A percentile compares a stretch with the other conserved stretches of the same genome.
Evolutionary conservation across 2,113 vertebrate species (phyloP).

Genomic region (Fulica atra): DNA sequence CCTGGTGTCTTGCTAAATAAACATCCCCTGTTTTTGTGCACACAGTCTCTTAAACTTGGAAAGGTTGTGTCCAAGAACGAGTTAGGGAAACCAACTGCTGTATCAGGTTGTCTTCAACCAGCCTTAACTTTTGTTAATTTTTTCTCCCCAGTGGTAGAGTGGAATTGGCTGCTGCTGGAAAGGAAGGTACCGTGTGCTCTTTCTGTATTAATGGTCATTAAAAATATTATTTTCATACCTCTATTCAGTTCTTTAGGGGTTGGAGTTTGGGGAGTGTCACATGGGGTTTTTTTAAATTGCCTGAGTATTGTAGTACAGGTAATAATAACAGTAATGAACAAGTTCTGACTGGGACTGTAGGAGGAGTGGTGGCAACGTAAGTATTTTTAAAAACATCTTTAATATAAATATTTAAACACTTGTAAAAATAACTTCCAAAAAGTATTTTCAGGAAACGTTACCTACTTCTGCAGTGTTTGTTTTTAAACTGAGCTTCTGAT

Average conservation of each 20-base stretch:
- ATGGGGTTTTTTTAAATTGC: neutral
- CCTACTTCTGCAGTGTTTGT: neutral
- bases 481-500: fast-evolving
- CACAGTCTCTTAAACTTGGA: conserved; percentile 3
- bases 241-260: neutral
- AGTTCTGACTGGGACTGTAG: fast-evolving
- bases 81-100: neutral
- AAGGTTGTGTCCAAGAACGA: neutral
- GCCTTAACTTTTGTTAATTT: conserved; percentile 21
- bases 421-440: neutral
- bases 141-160: neutral
- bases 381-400: neutral
- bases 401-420: neutral
- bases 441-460: fast-evolving
- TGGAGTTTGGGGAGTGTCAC: neutral
- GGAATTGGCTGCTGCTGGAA: conserved; percentile 15
- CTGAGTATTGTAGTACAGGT: neutral
- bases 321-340: neutral
- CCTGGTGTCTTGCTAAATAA: conserved; percentile 66
- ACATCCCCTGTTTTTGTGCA: conserved; percentile 55
- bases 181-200: conserved; percentile 50
- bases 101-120: neutral
- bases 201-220: conserved; percentile 61
- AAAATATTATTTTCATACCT: conserved; percentile 42
- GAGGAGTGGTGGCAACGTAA: neutral